Conservation (phyloP, 2,888 invertebrate species). For the Stenodema calcarata region DNA sequence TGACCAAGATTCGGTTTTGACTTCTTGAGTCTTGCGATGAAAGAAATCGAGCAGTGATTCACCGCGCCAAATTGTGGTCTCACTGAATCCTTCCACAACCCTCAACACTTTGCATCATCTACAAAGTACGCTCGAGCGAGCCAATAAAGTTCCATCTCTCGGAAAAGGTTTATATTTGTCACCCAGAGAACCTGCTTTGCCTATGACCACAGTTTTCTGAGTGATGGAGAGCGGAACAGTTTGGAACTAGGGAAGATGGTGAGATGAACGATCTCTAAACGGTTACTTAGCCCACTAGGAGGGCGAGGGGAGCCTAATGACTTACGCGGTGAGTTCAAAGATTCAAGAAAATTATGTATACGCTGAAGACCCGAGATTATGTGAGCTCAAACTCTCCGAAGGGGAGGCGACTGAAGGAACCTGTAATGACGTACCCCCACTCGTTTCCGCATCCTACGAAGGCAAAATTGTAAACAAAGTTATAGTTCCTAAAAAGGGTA, state of each 20-base stretch:
- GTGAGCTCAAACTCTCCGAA: neutral
- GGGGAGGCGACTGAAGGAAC: neutral
- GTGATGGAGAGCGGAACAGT: neutral
- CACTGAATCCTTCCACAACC: too few species aligned
- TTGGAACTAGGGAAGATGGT: neutral
- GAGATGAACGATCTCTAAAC: neutral
- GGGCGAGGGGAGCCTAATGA: neutral
- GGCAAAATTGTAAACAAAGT: neutral
- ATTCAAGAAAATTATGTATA: neutral
- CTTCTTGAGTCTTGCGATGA: too few species aligned
- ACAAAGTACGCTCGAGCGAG: too few species aligned
- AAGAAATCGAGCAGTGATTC: too few species aligned
- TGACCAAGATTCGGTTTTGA: too few species aligned
- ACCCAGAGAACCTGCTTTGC: too few species aligned
- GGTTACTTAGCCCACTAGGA: neutral
- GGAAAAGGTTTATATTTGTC: too few species aligned
- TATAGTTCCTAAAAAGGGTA: too few species aligned
- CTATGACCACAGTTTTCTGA: neutral
- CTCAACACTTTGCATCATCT: too few species aligned
- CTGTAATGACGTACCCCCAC: neutral
- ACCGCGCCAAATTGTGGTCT: too few species aligned
- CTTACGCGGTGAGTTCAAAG: neutral
- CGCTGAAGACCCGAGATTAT: neutral
- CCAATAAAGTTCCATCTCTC: too few species aligned
- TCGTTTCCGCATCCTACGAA: neutral